Base-by-base conservation (phyloP, 2,888 invertebrate species). In the Esperia sulphurella region DNA sequence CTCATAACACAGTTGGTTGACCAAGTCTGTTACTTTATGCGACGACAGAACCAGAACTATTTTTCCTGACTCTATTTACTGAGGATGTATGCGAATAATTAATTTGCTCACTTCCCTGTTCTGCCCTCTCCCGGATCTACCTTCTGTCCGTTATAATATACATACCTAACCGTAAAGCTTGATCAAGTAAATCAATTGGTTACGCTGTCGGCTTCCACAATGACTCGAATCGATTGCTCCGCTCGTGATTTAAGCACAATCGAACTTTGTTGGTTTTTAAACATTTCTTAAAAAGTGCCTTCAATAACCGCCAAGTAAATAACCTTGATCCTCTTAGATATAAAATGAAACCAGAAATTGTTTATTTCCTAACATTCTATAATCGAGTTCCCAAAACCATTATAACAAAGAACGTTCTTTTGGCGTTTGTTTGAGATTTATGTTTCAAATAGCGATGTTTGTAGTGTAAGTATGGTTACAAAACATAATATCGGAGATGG, bases 171-270 rank as follows among this genome's bases (percentile, higher is more conserved):
- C 30, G 42, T 58, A 68, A 61, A 71, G 72, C 68, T 59, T 60
- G 69, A 54, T 64, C 66, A 55, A 68, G 61, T 72, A 64, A 79
- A 79, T 79, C 76, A 75, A 81, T 79, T 66, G 67, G 74, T 66
- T 68, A 68, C 77, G 68, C 65, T 62, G 67, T 65, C 65, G 69
- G 67, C 64, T 74, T 63, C 63, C 63, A 70, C 55, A 57, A 53
- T 60, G 63, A 63, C 43, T 8, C 41, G 59, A 65, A 66, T 63
- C 61, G 63, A 71, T 68, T 54, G 49, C 46, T 57, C 47, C 57
- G 54, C 47, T 68, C 65, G 68, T 70, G 71, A 72, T 73, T 70
- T 61, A 58, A 63, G 54, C 64, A 62, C 66, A 71, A 67, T 68
- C 57, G 61, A 61, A 62, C 55, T 57, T 55, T 67, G 13, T 39